phyloP scores from a whole-genome alignment of 2,113 vertebrate species.

The Glaucidium brasilianum region DNA sequence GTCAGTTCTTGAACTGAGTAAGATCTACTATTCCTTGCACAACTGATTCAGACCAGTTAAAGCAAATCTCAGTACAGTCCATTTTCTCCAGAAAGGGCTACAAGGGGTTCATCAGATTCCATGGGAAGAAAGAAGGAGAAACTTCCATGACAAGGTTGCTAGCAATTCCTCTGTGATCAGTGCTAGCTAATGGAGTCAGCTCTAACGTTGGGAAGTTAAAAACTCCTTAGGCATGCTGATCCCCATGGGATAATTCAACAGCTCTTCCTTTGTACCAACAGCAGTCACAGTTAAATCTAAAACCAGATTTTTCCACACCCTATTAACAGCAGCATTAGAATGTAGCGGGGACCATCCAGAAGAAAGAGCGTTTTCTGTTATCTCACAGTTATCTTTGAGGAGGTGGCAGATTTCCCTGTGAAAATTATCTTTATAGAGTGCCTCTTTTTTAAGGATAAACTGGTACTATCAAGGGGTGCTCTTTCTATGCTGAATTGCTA shows the following conservation, averaged over 20 bases:
- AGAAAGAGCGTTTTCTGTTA: background rate
- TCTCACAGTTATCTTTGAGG: slow-evolving; percentile 8
- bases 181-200: background rate
- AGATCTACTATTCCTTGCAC: background rate
- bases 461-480: background rate
- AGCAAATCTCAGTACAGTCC: background rate
- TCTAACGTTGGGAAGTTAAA: background rate
- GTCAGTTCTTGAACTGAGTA: background rate
- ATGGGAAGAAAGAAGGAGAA: background rate
- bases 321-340: slow-evolving; percentile 32
- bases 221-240: background rate
- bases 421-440: slow-evolving; percentile 9
- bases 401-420: background rate
- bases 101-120: background rate
- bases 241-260: slow-evolving; percentile 21
- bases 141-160: background rate
- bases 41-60: background rate
- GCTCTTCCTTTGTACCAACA: background rate
- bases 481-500: slow-evolving; percentile 8
- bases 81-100: background rate
- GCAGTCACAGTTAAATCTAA: background rate
- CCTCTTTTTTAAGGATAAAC: slow-evolving; percentile 12
- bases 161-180: background rate
- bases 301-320: background rate
- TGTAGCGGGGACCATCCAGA: background rate